phyloP scores from a whole-genome alignment of 1,140 invertebrate species.

The Leptinotarsa undecemlineata region DNA sequence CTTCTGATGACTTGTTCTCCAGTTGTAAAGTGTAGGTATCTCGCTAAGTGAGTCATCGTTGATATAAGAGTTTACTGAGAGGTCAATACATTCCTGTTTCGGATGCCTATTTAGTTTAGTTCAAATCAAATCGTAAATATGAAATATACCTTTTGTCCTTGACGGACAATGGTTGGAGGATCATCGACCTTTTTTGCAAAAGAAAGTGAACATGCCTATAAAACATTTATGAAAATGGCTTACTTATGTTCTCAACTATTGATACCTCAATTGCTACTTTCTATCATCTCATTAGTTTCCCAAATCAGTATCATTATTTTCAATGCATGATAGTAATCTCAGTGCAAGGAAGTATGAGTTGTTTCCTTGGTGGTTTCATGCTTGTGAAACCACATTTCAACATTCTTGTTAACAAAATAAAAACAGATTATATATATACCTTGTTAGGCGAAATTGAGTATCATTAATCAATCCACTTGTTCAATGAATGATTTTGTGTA shows the following conservation, averaged over 20 bases:
- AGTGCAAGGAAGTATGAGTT: not conserved
- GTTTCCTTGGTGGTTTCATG: not conserved
- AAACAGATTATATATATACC: not conserved
- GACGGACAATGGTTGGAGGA: conserved; percentile 2
- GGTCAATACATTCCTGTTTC: conserved; percentile 38
- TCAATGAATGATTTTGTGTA: not conserved
- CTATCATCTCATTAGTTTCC: not conserved
- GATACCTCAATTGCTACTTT: not conserved
- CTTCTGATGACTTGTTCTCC: conserved; percentile 30
- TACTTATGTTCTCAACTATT: not conserved
- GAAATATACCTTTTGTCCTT: conserved; percentile 10
- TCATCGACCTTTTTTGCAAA: conserved; percentile 6
- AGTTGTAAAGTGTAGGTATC: conserved; percentile 33
- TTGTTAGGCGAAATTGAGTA: not conserved
- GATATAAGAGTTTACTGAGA: conserved; percentile 32
- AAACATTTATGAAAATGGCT: not conserved
- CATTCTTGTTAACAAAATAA: not conserved
- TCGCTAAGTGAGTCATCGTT: conserved; percentile 41
- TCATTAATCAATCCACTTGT: not conserved
- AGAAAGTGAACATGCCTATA: not conserved
- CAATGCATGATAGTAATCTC: not conserved
- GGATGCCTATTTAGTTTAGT: conserved; percentile 7
- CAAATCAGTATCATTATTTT: not conserved
- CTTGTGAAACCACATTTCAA: not conserved
- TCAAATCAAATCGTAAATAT: conserved; percentile 18